Conservation (phyloP, 2,113 vertebrate species). For the Cyanistes caeruleus region DNA sequence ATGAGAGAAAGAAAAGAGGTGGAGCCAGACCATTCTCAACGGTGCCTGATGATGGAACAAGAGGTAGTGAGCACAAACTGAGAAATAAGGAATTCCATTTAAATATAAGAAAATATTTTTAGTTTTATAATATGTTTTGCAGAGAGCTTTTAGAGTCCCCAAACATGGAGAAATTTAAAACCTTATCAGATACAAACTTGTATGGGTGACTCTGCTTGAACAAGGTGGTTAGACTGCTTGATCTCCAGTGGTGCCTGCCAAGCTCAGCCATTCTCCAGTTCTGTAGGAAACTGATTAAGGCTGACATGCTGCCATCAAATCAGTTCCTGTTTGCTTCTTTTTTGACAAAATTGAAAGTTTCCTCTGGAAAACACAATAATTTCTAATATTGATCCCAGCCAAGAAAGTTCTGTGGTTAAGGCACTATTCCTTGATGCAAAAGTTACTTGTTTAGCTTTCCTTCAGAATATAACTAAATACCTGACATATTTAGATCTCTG, state of each 20-base stretch:
- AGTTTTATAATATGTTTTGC: neutral
- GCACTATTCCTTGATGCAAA: neutral
- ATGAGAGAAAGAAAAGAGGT: neutral
- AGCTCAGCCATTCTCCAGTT: neutral
- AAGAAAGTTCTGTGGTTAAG: neutral
- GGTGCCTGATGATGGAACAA: rapidly evolving
- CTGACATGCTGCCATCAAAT: neutral
- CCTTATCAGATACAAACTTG: neutral
- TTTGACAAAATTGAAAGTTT: neutral
- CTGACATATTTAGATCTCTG: neutral
- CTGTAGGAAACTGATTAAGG: neutral
- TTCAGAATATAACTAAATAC: neutral
- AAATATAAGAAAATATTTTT: neutral
- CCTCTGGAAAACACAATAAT: neutral
- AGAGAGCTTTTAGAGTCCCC: neutral
- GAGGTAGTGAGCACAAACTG: neutral
- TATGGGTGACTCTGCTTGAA: neutral
- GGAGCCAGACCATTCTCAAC: neutral
- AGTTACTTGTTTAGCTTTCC: neutral
- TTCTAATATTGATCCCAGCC: neutral
- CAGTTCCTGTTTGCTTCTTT: neutral
- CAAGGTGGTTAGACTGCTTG: neutral
- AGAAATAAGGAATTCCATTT: neutral
- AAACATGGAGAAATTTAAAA: neutral
- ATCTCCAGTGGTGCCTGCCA: neutral